Evolutionary conservation across 2,888 invertebrate species (phyloP).

Genomic region (Cryptus viduatorius): DNA sequence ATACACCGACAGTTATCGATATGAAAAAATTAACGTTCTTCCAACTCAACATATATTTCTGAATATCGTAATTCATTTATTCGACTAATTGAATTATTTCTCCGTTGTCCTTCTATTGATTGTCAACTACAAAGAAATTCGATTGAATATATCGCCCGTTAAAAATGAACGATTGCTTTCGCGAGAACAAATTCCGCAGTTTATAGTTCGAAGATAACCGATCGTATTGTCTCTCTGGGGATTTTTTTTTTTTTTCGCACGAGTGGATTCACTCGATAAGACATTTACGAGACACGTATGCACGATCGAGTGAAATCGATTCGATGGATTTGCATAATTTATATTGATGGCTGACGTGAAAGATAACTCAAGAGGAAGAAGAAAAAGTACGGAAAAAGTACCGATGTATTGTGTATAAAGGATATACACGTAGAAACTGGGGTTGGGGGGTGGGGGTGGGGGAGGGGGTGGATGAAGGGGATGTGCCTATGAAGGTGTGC

Average conservation of each 20-base stretch:
- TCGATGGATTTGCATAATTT: conserved; percentile 61
- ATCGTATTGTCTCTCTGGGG: neutral
- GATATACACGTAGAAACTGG: no score
- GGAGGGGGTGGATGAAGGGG: neutral
- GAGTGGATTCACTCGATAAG: conserved; percentile 33
- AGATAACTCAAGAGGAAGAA: conserved; percentile 45
- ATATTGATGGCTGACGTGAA: conserved; percentile 59
- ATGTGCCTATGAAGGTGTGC: conserved; percentile 19
- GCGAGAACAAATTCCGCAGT: neutral
- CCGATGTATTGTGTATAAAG: neutral
- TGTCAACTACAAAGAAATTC: neutral
- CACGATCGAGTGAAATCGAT: conserved; percentile 44
- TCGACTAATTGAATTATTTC: neutral
- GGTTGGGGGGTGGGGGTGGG: no score
- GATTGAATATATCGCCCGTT: neutral
- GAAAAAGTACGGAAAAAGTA: conserved; percentile 13
- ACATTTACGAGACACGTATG: conserved; percentile 11
- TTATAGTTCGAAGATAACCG: neutral
- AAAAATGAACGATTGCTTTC: neutral
- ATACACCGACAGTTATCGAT: neutral
- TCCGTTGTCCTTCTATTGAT: neutral
- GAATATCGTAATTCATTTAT: neutral
- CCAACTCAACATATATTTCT: neutral
- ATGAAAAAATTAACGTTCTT: neutral
- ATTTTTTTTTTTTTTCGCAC: neutral